phyloP scores from a whole-genome alignment of 2,797 vertebrate species.

The Neoniphon sammara region DNA sequence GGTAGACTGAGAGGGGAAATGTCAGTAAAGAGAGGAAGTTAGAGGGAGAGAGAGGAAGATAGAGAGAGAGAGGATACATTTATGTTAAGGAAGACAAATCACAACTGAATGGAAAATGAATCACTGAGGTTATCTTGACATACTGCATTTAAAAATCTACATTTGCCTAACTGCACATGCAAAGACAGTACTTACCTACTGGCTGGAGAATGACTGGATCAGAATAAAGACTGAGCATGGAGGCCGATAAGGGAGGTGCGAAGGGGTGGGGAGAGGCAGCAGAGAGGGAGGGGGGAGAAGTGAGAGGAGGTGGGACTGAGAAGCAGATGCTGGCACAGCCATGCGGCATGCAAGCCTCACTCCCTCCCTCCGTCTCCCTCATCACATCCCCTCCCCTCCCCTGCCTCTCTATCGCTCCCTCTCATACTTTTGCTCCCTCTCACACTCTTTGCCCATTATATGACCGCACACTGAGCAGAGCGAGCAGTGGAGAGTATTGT shows the following conservation, averaged over 20 bases:
- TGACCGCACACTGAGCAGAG: constrained; percentile 47
- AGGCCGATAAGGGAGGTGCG: constrained; percentile 28
- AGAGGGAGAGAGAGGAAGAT: background rate
- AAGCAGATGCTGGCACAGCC: constrained; percentile 62
- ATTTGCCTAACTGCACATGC: background rate
- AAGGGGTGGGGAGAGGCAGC: constrained; percentile 6
- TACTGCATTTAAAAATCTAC: constrained; percentile 10
- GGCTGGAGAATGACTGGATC: background rate
- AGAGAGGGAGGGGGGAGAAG: constrained; percentile 35
- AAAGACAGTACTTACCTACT: background rate
- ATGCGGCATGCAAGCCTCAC: constrained; percentile 39
- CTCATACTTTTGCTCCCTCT: constrained; percentile 55
- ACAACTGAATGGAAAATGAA: background rate
- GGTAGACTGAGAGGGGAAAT: too few species aligned
- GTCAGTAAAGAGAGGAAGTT: background rate
- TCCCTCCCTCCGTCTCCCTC: constrained; percentile 35
- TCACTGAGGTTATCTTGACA: background rate
- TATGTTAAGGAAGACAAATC: background rate
- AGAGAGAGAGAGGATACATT: background rate
- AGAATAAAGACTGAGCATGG: constrained; percentile 18
- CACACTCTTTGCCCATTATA: constrained; percentile 56
- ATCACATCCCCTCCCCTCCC: constrained; percentile 53
- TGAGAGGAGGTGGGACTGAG: constrained; percentile 51
- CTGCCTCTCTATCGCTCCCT: constrained; percentile 51
- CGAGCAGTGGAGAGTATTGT: constrained; percentile 29